Conservation (phyloP, 2,888 invertebrate species). For the Drosophila algonquin region DNA sequence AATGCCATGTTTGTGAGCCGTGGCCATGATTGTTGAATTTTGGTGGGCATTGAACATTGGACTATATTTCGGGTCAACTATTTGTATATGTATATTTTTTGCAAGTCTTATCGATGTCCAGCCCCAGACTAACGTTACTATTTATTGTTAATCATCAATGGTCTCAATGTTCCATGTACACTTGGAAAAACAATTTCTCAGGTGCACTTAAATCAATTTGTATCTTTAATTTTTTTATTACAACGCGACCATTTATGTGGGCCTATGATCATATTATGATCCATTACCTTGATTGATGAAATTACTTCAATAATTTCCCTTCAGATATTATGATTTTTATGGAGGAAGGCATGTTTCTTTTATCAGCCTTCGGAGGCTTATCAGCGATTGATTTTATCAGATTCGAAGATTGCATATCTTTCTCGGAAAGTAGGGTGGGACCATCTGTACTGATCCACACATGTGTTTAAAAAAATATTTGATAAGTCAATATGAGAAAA, state of each 20-base stretch:
- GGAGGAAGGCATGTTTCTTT: constrained; percentile 1
- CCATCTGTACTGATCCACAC: background rate
- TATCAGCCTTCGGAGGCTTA: background rate
- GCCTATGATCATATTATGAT: background rate
- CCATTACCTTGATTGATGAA: constrained; percentile 2
- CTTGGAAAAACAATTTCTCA: background rate
- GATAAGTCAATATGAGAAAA: background rate
- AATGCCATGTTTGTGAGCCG: background rate
- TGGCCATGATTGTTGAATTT: background rate
- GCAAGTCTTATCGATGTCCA: background rate
- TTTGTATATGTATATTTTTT: background rate
- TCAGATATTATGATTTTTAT: constrained; percentile 23
- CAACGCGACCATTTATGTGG: background rate
- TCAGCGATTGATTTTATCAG: background rate
- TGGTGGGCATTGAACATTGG: background rate
- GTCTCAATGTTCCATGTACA: background rate
- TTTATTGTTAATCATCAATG: background rate
- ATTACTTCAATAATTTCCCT: constrained; percentile 5
- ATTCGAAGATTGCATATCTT: background rate
- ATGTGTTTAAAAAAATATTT: background rate
- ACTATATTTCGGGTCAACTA: background rate
- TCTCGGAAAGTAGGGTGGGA: background rate
- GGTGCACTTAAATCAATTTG: too few relatives aligned
- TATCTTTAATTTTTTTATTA: too few relatives aligned
- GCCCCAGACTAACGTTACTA: background rate